These are phyloP conservation scores for Lycaena phlaeas DNA, from an alignment of 2,888 invertebrate genomes.

Conservation along the genomic window DNA sequence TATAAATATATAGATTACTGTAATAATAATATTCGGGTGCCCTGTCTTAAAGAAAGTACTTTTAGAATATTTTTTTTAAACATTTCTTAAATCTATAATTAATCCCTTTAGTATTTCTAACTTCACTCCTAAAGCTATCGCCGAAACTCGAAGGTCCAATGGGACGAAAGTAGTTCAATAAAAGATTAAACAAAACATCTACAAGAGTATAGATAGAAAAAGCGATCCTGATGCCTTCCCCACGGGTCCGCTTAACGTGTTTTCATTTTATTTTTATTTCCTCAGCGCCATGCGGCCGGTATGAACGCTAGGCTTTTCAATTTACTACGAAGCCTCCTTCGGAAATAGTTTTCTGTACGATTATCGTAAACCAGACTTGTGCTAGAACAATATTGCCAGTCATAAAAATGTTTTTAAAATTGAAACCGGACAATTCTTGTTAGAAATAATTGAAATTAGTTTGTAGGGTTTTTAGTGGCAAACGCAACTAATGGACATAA, in stretches of 20 bases:
- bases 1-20: too few species aligned
- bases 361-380: slow-evolving; percentile 21
- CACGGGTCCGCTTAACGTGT: slow-evolving; percentile 54
- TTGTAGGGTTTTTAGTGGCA: too few species aligned
- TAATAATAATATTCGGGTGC: too few species aligned
- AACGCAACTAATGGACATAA: too few species aligned
- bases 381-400: background rate
- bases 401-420: slow-evolving; percentile 7
- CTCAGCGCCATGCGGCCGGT: slow-evolving; percentile 30
- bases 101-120: too few species aligned
- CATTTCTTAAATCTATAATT: too few species aligned
- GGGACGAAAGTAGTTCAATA: too few species aligned
- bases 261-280: slow-evolving; percentile 56
- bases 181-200: too few species aligned
- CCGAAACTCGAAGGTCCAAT: too few species aligned
- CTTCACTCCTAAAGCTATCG: too few species aligned
- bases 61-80: too few species aligned
- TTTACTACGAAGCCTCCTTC: slow-evolving; percentile 35
- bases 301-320: slow-evolving; percentile 45
- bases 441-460: background rate
- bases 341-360: slow-evolving; percentile 25
- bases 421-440: background rate
- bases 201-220: slow-evolving; percentile 47
- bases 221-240: slow-evolving; percentile 35
- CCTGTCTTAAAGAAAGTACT: too few species aligned